Evolutionary conservation across 2,888 invertebrate species (phyloP).

Genomic region (Trypoxylon attenuatum): DNA sequence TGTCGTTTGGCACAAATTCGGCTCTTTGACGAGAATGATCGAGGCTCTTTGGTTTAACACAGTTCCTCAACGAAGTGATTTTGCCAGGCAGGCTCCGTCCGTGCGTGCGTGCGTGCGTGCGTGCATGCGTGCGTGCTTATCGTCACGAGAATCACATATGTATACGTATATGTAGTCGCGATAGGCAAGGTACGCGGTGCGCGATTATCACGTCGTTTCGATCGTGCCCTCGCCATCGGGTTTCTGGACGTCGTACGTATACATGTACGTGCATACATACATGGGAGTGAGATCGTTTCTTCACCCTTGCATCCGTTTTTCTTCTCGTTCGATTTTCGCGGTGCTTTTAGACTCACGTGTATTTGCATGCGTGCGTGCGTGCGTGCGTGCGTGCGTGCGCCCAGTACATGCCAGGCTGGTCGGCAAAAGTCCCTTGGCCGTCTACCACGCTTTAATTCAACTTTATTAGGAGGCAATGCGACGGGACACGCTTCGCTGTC

Average conservation of each 20-base stretch:
- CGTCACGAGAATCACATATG: conserved; percentile 31
- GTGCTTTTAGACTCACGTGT: conserved; percentile 2
- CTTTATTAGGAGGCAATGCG: too few relatives aligned
- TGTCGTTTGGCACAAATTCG: not conserved
- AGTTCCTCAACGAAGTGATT: too few relatives aligned
- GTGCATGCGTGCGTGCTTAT: conserved; percentile 29
- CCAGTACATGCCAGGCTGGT: too few relatives aligned
- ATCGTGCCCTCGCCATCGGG: conserved; percentile 37
- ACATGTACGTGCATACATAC: conserved; percentile 31
- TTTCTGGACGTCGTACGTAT: not conserved
- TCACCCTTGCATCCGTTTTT: not conserved
- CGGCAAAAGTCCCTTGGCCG: too few relatives aligned
- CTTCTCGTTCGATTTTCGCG: not conserved
- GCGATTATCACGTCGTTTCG: conserved; percentile 52
- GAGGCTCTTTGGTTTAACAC: too few relatives aligned
- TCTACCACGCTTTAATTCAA: too few relatives aligned
- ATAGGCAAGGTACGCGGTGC: conserved; percentile 47
- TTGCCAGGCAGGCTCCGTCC: too few relatives aligned
- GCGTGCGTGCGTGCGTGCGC: conserved; percentile 12
- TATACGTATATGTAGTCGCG: too few relatives aligned
- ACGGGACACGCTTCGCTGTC: too few relatives aligned
- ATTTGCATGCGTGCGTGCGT: conserved; percentile 14
- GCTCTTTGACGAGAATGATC: not conserved
- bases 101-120: not conserved
- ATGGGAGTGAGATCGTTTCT: too few relatives aligned